Evolutionary conservation across 1,140 invertebrate species (phyloP).

Genomic region (Trigoniulus corallinus): DNA sequence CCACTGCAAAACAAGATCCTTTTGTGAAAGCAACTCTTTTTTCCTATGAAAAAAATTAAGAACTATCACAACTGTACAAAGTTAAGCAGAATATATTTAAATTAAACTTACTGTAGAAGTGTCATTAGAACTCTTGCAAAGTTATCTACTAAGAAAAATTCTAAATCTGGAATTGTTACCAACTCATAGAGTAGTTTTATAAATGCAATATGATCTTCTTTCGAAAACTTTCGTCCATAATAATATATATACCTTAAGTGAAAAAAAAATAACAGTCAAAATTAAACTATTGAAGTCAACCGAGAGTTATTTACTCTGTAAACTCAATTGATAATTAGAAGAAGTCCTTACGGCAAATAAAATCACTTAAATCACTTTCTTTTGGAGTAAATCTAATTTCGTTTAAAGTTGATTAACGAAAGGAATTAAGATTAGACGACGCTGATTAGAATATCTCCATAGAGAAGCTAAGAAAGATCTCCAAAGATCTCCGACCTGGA

Average conservation of each 20-base stretch:
- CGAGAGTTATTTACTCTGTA: too few species aligned
- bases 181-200: constrained; percentile 69
- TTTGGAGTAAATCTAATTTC: too few species aligned
- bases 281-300: constrained; percentile 3
- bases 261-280: too few species aligned
- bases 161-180: constrained; percentile 53
- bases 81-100: constrained; percentile 1
- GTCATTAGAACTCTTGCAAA: constrained; percentile 37
- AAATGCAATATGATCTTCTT: constrained; percentile 74
- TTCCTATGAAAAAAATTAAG: constrained; percentile 40
- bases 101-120: constrained; percentile 35
- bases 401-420: too few species aligned
- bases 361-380: too few species aligned
- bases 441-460: too few species aligned
- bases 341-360: too few species aligned
- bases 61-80: too few species aligned
- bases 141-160: constrained; percentile 49
- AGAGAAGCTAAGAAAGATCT: too few species aligned
- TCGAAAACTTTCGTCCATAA: constrained; percentile 72
- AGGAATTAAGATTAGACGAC: too few species aligned
- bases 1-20: constrained; percentile 72
- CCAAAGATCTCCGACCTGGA: too few species aligned
- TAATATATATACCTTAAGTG: constrained; percentile 60
- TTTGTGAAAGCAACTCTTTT: constrained; percentile 50
- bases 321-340: too few species aligned